Evolutionary conservation across 2,113 vertebrate species (phyloP).

Genomic region (Microcebus murinus): DNA sequence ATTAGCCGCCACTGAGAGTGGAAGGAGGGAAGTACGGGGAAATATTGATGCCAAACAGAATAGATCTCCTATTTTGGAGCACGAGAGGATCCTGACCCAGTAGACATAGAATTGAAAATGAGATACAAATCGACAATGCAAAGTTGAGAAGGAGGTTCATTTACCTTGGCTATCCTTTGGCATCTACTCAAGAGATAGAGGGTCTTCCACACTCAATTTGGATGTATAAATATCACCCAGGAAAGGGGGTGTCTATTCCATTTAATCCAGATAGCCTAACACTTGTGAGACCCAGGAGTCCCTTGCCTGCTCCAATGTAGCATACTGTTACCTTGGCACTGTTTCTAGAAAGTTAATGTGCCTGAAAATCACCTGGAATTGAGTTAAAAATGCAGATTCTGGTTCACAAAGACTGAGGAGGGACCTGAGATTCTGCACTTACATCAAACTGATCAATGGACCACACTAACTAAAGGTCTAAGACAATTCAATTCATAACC

Average conservation of each 20-base stretch:
- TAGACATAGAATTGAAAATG: slow-evolving; percentile 41
- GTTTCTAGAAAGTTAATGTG: slow-evolving; percentile 1
- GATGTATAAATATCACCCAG: background rate
- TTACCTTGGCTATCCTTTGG: background rate
- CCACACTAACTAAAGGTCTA: background rate
- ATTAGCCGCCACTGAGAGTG: slow-evolving; percentile 84
- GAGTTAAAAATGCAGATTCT: slow-evolving; percentile 23
- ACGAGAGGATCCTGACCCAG: slow-evolving; percentile 66
- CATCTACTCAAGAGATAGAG: background rate
- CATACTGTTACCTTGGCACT: background rate
- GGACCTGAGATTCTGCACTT: background rate
- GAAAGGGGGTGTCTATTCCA: background rate
- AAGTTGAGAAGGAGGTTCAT: background rate
- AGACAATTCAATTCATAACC: background rate
- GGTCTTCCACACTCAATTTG: background rate
- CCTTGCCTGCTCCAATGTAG: background rate
- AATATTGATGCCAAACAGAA: slow-evolving; percentile 84
- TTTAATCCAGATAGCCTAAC: background rate
- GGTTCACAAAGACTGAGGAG: background rate
- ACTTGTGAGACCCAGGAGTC: background rate
- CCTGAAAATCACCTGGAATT: background rate
- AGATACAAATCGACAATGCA: background rate
- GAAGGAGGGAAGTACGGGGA: slow-evolving; percentile 71
- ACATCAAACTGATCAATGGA: background rate
- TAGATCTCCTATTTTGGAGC: slow-evolving; percentile 81